Percentiles rank a stretch among this genome's conserved stretches.
phyloP scores from a whole-genome alignment of 2,888 invertebrate species.

The Nomada hirtipes region DNA sequence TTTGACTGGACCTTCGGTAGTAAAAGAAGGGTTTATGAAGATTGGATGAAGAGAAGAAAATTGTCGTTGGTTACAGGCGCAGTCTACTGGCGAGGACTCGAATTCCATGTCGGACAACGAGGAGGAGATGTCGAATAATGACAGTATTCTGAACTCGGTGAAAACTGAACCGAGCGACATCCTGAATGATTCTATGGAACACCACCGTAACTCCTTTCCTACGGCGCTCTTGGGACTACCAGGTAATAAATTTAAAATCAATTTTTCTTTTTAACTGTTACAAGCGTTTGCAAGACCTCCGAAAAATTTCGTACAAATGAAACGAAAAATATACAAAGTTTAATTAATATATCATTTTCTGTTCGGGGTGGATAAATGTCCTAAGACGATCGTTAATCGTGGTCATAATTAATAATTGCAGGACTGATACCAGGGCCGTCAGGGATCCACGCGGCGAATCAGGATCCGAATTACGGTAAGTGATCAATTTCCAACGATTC shows the following conservation, averaged over 20 bases:
- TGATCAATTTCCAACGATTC: conserved; percentile 75
- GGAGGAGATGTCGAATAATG: conserved; percentile 86
- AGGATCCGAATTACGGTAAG: conserved; percentile 92
- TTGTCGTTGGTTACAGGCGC: conserved; percentile 84
- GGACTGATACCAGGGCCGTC: conserved; percentile 95
- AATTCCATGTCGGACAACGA: conserved; percentile 86
- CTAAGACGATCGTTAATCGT: neutral
- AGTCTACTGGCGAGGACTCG: conserved; percentile 93
- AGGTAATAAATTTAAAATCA: conserved; percentile 85
- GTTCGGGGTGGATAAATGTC: neutral
- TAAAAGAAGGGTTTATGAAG: no score
- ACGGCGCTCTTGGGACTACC: conserved; percentile 92
- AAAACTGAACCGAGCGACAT: conserved; percentile 91
- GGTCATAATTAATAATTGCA: conserved; percentile 78
- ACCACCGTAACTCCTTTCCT: conserved; percentile 90
- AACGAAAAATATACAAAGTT: neutral
- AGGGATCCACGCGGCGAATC: conserved; percentile 90
- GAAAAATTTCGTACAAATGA: neutral
- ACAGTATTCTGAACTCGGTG: conserved; percentile 91
- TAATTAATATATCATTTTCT: conserved; percentile 2
- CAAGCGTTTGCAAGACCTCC: neutral
- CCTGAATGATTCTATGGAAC: conserved; percentile 88
- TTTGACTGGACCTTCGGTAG: neutral
- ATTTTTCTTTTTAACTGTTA: neutral
- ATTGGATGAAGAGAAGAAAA: neutral